Evolutionary conservation across 2,888 invertebrate genomes (phyloP), one percentile per base, ranked within the genome.

Genomic region (Mythimna pallens): DNA sequence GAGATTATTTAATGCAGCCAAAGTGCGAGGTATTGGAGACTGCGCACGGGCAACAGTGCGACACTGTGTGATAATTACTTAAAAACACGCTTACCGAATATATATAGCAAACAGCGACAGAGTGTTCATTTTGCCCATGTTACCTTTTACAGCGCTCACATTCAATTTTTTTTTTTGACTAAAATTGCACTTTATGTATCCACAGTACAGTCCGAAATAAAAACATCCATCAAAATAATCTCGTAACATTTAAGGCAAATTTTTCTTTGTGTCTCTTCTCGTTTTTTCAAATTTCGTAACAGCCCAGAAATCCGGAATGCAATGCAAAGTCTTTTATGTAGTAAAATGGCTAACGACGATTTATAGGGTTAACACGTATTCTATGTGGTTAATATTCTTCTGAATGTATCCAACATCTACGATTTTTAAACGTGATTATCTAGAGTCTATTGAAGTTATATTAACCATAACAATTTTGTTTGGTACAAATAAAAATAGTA

Each of bases 211-310:
- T 9, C 40, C 36, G 12, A 7, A 59, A 72, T 50, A 71, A 72
- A 78, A 70, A 65, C 25, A 52, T 6, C 30, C 36, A 58, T 36
- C 76, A 57, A 50, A n/a, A 57, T 79, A 76, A 68, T 76, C 75
- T 65, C 36, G 50, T 36, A 64, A 76, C 80, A 43, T n/a, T n/a
- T n/a, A n/a, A n/a, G n/a, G n/a, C n/a, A n/a, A n/a, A n/a, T n/a
- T n/a, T n/a, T n/a, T n/a, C n/a, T n/a, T n/a, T n/a, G n/a, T n/a
- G n/a, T n/a, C n/a, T n/a, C n/a, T n/a, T n/a, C n/a, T n/a, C n/a
- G n/a, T n/a, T n/a, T n/a, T n/a, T n/a, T n/a, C n/a, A n/a, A n/a
- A n/a, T n/a, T n/a, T n/a, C n/a, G n/a, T n/a, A 76, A 71, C 71
- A 55, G 58, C 20, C 43, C 47, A 43, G 14, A 70, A 80, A 64